These are phyloP conservation scores for Thera obeliscata DNA, from an alignment of 2,888 invertebrate species.

Conservation along the genomic window DNA sequence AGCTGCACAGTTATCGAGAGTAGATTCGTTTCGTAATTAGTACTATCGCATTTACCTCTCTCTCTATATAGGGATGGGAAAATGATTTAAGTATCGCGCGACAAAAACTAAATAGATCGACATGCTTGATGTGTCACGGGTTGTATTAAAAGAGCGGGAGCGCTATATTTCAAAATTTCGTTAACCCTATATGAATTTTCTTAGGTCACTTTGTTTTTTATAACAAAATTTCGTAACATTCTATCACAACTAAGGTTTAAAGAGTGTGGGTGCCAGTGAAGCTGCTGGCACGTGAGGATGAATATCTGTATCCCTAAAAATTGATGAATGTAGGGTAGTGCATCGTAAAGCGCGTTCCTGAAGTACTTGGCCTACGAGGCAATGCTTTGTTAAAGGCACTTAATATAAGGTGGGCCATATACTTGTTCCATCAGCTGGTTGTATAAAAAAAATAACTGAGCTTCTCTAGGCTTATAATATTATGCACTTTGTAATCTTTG, in stretches of 20 bases:
- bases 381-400: too few species aligned
- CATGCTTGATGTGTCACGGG: constrained; percentile 4
- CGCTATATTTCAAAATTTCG: background rate
- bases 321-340: too few species aligned
- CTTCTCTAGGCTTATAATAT: background rate
- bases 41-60: constrained; percentile 55
- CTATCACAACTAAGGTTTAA: background rate
- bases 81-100: constrained; percentile 51
- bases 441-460: background rate
- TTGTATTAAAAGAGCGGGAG: background rate
- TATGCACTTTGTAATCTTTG: background rate
- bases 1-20: constrained; percentile 70
- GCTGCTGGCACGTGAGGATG: too few species aligned
- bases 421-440: too few species aligned
- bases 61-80: constrained; percentile 66
- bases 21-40: constrained; percentile 73
- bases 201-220: too few species aligned
- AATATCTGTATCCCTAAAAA: too few species aligned
- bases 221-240: too few species aligned
- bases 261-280: too few species aligned
- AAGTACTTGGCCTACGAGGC: too few species aligned
- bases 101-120: constrained; percentile 44
- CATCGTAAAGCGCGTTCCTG: too few species aligned
- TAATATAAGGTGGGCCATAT: too few species aligned
- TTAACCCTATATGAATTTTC: too few species aligned